Base-by-base conservation (phyloP, 2,113 vertebrate genomes). In the Alouatta palliata region DNA sequence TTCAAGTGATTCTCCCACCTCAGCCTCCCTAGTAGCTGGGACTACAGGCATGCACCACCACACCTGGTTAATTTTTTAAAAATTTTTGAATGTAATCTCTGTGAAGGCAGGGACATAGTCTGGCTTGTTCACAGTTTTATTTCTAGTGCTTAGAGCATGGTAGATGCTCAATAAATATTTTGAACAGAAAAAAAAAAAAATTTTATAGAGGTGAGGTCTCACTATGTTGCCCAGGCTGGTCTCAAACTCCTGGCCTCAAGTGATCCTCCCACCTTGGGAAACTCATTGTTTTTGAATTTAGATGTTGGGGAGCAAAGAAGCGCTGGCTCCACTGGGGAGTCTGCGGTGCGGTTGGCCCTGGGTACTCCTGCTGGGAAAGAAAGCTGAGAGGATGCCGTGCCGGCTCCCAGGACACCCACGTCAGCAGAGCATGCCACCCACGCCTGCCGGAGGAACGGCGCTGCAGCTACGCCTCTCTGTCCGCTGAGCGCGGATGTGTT, bases 201-300 rank as follows among this genome's bases (percentile, higher is more conserved):
- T n/a, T 3, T 68, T n/a, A 19, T 0, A 35, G 66, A n/a, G 32
- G 17, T 68, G 66, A 35, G 66, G 66, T 68, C 66, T 68, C 32
- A 17, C 66, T 19, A 8, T 17, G 66, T 68, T 17, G 66, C 32
- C 66, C 32, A 68, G 66, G 14, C 66, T 32, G 66, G 16, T 68
- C 32, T 68, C 32, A 68, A 68, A 68, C 66, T 35, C 66, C 14
- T 35, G 66, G 66, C 14, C 66, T 68, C 66, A n/a, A 35, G 66
- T 35, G 32, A 17, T 71, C 35, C 30, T 37, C 35, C 43, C 56
- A 16, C 61, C 40, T 49, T 1, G 14, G 27, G 2, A 13, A 35
- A 25, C 0, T 0, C 0, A 10, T 1, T 5, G 0, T 12, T 23
- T 6, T 43, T 68, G n/a, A 30, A 27, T 20, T 6, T 12, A 35